phyloP scores from a whole-genome alignment of 2,113 vertebrate genomes.

The Merops nubicus region DNA sequence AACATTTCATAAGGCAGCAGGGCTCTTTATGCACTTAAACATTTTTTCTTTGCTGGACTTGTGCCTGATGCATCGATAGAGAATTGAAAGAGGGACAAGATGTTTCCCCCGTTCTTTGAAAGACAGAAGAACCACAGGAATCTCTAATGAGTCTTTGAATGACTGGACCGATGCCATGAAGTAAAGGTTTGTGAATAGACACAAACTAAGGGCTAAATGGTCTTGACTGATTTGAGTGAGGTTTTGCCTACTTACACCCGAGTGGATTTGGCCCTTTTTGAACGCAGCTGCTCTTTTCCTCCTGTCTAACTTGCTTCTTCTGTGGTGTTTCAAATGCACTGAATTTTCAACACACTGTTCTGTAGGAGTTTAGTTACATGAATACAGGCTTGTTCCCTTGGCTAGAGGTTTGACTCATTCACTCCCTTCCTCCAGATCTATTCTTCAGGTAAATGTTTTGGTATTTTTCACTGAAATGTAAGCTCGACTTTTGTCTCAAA shows the following conservation, averaged over 20 bases:
- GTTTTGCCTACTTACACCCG: not conserved
- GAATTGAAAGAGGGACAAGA: not conserved
- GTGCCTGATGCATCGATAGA: not conserved
- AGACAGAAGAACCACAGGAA: not conserved
- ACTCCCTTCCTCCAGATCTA: not conserved
- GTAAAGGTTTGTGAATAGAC: not conserved
- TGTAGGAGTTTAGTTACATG: not conserved
- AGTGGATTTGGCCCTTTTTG: not conserved
- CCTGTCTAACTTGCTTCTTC: not conserved
- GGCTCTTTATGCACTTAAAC: not conserved
- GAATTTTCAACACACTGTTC: not conserved
- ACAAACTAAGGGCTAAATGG: not conserved
- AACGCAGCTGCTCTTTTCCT: not conserved
- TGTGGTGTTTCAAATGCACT: not conserved
- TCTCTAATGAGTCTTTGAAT: not conserved
- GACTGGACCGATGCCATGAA: not conserved
- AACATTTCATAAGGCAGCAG: not conserved
- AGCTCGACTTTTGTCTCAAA: not conserved
- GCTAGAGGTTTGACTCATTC: not conserved
- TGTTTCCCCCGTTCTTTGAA: not conserved
- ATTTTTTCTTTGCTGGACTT: not conserved
- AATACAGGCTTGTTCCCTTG: not conserved
- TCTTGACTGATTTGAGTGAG: not conserved
- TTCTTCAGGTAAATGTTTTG: not conserved
- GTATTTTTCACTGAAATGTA: not conserved